Evolutionary conservation across 2,113 vertebrate species (phyloP).

Genomic region (Trachemys scripta): DNA sequence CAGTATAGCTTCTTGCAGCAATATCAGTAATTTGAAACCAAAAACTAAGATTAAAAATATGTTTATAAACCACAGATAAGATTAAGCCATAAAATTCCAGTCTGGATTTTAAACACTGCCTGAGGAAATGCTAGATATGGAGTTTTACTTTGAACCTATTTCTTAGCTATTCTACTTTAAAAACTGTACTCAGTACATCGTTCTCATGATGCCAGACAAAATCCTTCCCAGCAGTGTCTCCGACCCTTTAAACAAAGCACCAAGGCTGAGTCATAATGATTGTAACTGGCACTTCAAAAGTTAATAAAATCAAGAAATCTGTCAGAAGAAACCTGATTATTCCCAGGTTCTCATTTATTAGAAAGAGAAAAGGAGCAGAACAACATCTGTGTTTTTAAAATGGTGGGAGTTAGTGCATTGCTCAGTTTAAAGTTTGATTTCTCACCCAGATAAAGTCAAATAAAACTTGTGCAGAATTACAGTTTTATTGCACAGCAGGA

Average conservation of each 20-base stretch:
- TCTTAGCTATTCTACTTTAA: not conserved
- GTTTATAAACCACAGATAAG: not conserved
- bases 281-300: not conserved
- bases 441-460: not conserved
- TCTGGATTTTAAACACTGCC: not conserved
- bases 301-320: slow-evolving; percentile 47
- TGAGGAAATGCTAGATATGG: not conserved
- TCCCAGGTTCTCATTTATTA: not conserved
- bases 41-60: slow-evolving; percentile 4
- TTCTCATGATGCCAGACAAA: not conserved
- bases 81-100: slow-evolving; percentile 15
- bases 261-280: not conserved
- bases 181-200: not conserved
- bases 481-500: slow-evolving; percentile 27
- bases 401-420: not conserved
- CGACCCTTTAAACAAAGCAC: not conserved
- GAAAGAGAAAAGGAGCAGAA: not conserved
- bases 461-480: not conserved
- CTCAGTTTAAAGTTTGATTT: not conserved
- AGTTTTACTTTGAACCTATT: not conserved
- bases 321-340: not conserved
- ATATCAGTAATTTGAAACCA: not conserved
- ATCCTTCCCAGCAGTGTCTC: not conserved
- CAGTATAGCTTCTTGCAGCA: not conserved
- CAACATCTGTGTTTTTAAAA: slow-evolving; percentile 15